Conservation (phyloP, 2,888 invertebrate species). For the Scrobipalpa atriplicella region DNA sequence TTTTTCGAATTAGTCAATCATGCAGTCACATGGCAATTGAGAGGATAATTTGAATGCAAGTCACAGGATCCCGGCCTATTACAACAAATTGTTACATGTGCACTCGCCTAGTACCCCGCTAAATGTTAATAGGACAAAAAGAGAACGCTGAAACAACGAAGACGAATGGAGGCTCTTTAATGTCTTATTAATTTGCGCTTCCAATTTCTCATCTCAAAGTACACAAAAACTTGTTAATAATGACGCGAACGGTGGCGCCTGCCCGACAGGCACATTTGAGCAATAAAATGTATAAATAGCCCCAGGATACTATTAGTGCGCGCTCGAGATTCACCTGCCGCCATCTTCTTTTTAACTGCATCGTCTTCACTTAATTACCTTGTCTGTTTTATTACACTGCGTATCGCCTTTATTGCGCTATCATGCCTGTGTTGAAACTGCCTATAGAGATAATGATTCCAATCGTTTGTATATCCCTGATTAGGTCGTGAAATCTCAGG, state of each 20-base stretch:
- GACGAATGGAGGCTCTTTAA: conserved; percentile 18
- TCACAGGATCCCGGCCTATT: background rate
- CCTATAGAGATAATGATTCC: conserved; percentile 10
- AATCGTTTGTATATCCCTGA: conserved; percentile 5
- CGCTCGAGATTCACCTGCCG: conserved; percentile 29
- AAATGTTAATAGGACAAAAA: conserved; percentile 12
- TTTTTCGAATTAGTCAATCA: background rate
- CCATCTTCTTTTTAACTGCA: conserved; percentile 34
- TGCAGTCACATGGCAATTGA: background rate
- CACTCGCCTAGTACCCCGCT: background rate
- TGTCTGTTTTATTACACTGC: conserved; percentile 21
- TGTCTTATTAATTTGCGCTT: conserved; percentile 21
- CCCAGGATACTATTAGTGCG: conserved; percentile 27
- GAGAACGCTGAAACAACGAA: background rate
- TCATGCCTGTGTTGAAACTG: conserved; percentile 12
- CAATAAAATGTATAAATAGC: conserved; percentile 30
- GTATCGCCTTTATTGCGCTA: conserved; percentile 14
- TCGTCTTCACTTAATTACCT: conserved; percentile 24
- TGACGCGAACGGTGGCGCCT: conserved; percentile 42
- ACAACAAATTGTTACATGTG: conserved; percentile 7
- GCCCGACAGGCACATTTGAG: conserved; percentile 15
- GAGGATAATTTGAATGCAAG: background rate
- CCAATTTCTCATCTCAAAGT: conserved; percentile 15
- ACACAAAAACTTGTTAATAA: conserved; percentile 17
- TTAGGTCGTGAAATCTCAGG: conserved; percentile 1